Conservation (phyloP, 2,888 invertebrate genomes). For the Neoitamus cyanurus region DNA sequence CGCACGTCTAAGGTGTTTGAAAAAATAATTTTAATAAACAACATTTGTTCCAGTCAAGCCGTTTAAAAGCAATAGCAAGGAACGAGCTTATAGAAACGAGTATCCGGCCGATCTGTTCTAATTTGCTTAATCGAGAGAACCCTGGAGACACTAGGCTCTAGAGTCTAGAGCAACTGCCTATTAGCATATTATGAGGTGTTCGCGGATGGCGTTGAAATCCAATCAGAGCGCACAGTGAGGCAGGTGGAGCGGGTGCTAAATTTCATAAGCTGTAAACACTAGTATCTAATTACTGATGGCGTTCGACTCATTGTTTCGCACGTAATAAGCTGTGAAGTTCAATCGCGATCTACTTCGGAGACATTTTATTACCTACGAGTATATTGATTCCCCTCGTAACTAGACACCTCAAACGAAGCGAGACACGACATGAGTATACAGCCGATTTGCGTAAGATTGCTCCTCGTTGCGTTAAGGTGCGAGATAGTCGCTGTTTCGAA, state of each 20-base stretch:
- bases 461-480: neutral
- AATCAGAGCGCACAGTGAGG: neutral
- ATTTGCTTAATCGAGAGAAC: neutral
- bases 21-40: neutral
- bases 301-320: constrained; percentile 1
- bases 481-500: neutral
- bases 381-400: neutral
- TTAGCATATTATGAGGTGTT: neutral
- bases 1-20: neutral
- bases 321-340: constrained; percentile 5
- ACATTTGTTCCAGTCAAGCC: neutral
- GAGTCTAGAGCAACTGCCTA: neutral
- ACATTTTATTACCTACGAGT: neutral
- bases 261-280: neutral
- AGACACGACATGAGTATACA: neutral
- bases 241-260: neutral
- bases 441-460: neutral
- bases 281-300: neutral
- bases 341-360: neutral
- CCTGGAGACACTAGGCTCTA: neutral
- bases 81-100: neutral
- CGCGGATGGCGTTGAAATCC: neutral
- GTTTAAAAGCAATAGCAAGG: neutral
- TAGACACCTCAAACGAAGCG: neutral
- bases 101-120: neutral